Evolutionary conservation across 2,113 vertebrate species (phyloP), one percentile per base, ranked within the genome.

Genomic region (Oncorhynchus clarkii): DNA sequence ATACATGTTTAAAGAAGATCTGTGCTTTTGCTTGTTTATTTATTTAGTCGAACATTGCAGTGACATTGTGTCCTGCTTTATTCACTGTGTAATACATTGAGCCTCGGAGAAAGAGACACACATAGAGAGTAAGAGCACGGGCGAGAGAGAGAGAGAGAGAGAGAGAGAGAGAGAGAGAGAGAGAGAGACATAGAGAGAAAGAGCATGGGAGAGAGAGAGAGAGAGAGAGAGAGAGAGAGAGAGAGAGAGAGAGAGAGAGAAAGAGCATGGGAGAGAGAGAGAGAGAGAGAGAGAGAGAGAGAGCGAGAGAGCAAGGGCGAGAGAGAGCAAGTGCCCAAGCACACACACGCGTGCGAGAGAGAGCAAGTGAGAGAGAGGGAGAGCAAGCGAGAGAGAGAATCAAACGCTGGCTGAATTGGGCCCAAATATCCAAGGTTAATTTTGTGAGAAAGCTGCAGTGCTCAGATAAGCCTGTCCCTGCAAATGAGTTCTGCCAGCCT

Each of bases 391-490:
- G 90, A 80, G 80, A 86, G 94, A 94, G 95, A 97, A 96, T 97
- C 95, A 97, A 97, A 98, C 94, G 94, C 93, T 95, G 94, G 96
- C 94, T 96, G 96, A 98, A 97, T 97, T 97, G 96, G 95, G 95
- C 96, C 96, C 97, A 98, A 98, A 97, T 97, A 99, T 97, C 95
- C 97, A 97, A 98, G 97, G 97, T 99, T 99, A 99, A 99, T 99
- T 99, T 99, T 97, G 95, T 97, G 96, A 98, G 97, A 97, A 99
- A 96, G 97, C 97, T 99, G 97, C 96, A 98, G 95, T 76, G 87
- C 94, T 93, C 95, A 97, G 97, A 99, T 99, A 99, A 99, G 97
- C 93, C 94, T 94, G 92, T 97, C 95, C 96, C 96, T 96, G 96
- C 96, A 99, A 99, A 99, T 99, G 96, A 99, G 96, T 98, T 99